Conservation (phyloP, 2,113 vertebrate species). For the Lamprotornis superbus region DNA sequence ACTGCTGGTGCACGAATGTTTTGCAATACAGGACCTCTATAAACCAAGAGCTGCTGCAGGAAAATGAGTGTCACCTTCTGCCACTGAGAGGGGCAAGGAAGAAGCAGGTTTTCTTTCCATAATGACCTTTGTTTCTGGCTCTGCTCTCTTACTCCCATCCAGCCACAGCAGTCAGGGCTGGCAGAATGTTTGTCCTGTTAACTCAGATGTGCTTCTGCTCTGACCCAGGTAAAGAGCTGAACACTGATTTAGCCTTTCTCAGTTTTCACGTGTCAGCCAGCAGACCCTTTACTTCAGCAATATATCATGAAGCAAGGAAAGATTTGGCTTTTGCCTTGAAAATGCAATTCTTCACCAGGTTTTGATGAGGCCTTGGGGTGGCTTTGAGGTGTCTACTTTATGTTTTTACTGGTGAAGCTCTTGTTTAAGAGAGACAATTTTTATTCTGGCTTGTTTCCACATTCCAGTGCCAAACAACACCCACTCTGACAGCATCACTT, state of each 20-base stretch:
- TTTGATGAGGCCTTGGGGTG: not conserved
- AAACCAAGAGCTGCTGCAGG: not conserved
- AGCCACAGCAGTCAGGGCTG: not conserved
- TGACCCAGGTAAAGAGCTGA: not conserved
- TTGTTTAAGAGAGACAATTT: not conserved
- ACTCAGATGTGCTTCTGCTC: not conserved
- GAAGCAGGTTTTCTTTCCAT: not conserved
- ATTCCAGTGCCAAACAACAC: not conserved
- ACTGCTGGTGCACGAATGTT: not conserved
- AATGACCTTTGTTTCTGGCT: not conserved
- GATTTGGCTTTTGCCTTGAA: not conserved
- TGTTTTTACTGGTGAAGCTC: not conserved
- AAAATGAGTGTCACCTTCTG: constrained; percentile 9
- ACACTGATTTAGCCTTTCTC: not conserved
- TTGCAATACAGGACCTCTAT: not conserved
- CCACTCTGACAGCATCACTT: not conserved
- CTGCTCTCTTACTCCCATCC: not conserved
- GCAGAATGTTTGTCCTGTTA: not conserved
- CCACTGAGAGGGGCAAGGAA: not conserved
- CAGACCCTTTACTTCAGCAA: not conserved
- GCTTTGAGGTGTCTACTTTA: not conserved
- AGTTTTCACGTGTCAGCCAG: not conserved
- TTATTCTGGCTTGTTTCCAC: not conserved
- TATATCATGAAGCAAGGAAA: not conserved
- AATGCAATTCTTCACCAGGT: not conserved